Evolutionary conservation across 1,140 invertebrate genomes (phyloP).

Genomic region (Aleiodes sp.): DNA sequence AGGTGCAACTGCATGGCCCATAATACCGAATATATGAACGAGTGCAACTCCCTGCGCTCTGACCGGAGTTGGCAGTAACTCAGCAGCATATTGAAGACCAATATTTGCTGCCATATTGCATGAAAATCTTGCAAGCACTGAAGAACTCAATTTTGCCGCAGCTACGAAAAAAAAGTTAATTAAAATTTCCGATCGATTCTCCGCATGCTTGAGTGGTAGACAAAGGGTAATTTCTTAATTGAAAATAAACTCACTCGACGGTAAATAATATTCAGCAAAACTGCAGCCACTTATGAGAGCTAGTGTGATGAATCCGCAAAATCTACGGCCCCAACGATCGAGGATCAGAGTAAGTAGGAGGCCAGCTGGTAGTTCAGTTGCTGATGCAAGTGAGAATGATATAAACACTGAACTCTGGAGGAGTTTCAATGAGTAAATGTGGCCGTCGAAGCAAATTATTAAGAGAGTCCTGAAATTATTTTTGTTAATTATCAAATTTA

Average conservation of each 20-base stretch:
- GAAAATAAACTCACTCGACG: slow-evolving; percentile 46
- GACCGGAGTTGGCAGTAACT: slow-evolving; percentile 72
- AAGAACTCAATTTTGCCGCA: slow-evolving; percentile 54
- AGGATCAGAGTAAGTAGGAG: slow-evolving; percentile 72
- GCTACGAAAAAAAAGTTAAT: slow-evolving; percentile 35
- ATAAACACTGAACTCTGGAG: slow-evolving; percentile 75
- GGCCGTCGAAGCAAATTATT: slow-evolving; percentile 73
- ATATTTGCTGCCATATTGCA: slow-evolving; percentile 73
- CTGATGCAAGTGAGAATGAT: slow-evolving; percentile 75
- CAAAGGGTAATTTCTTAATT: neutral
- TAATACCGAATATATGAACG: slow-evolving; percentile 71
- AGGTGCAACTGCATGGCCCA: slow-evolving; percentile 73
- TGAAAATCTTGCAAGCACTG: slow-evolving; percentile 67
- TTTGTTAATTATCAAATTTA: neutral
- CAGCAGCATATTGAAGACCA: slow-evolving; percentile 73
- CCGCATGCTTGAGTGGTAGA: neutral
- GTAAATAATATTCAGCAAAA: slow-evolving; percentile 59
- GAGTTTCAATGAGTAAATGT: slow-evolving; percentile 73
- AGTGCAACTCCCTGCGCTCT: slow-evolving; percentile 71
- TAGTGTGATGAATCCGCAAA: slow-evolving; percentile 69
- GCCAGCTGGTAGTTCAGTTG: slow-evolving; percentile 77
- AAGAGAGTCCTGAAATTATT: slow-evolving; percentile 69
- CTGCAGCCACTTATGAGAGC: slow-evolving; percentile 66
- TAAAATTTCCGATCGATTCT: no score
- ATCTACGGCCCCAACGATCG: slow-evolving; percentile 73